Conservation (phyloP, 2,113 vertebrate genomes). For the Hypanus sabinus region DNA sequence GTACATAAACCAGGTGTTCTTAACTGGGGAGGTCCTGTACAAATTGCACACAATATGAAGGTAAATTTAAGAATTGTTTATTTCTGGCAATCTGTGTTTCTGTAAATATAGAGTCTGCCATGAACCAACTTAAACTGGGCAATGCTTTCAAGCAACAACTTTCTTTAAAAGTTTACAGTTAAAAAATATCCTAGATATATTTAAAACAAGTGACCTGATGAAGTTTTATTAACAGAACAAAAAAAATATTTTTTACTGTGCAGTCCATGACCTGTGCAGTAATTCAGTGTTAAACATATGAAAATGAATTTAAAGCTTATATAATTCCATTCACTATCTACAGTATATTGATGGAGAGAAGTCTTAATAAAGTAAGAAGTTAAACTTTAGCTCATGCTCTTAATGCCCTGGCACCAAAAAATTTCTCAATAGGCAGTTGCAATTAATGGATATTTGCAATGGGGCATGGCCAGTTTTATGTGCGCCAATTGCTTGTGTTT, state of each 20-base stretch:
- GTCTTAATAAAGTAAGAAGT: not conserved
- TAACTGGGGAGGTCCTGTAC: not conserved
- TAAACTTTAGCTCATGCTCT: not conserved
- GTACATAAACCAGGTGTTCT: no score
- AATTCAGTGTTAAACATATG: not conserved
- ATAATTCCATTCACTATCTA: not conserved
- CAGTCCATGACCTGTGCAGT: not conserved
- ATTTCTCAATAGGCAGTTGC: no score
- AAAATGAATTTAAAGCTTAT: not conserved
- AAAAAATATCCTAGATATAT: not conserved
- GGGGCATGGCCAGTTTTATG: not conserved
- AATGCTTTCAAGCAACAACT: not conserved
- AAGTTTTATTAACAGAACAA: not conserved
- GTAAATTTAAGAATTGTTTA: not conserved
- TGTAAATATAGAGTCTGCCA: not conserved
- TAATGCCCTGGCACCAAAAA: not conserved
- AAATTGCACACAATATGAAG: not conserved
- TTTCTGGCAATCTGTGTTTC: not conserved
- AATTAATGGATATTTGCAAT: not conserved
- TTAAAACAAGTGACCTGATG: not conserved
- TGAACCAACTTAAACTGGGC: not conserved
- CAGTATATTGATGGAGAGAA: not conserved
- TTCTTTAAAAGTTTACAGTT: not conserved
- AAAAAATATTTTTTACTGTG: not conserved
- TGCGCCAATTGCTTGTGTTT: not conserved